A percentile compares a stretch with the other conserved stretches of the same genome.
phyloP scores from a whole-genome alignment of 2,113 vertebrate species.

The Corvus hawaiiensis region DNA sequence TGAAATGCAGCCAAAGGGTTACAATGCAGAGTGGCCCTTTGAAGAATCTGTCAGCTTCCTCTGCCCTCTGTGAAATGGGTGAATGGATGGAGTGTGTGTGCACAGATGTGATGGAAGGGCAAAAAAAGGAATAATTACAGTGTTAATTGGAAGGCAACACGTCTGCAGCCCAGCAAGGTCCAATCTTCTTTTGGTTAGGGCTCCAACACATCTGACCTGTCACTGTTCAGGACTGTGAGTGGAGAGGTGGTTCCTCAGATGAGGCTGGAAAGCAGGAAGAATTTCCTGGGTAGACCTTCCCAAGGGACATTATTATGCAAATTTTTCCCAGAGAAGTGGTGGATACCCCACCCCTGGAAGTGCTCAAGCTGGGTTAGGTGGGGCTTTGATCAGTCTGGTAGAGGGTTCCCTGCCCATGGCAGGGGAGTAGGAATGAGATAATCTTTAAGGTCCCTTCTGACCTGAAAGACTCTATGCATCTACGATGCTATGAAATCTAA shows the following conservation, averaged over 20 bases:
- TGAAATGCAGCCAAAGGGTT: neutral
- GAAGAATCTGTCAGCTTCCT: neutral
- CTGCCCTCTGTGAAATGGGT: neutral
- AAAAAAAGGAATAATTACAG: neutral
- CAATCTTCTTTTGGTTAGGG: neutral
- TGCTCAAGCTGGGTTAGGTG: neutral
- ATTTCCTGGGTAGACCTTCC: neutral
- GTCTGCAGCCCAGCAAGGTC: neutral
- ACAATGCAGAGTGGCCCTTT: neutral
- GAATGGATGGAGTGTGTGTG: neutral
- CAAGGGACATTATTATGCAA: neutral
- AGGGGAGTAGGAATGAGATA: fast-evolving
- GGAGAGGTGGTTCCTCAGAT: neutral
- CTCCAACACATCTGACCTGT: neutral
- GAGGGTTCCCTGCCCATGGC: neutral
- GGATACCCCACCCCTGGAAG: neutral
- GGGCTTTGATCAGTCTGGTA: neutral
- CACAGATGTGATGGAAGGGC: neutral
- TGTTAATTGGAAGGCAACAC: neutral
- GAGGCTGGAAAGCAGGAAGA: neutral
- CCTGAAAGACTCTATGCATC: neutral
- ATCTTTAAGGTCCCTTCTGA: neutral
- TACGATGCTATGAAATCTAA: neutral
- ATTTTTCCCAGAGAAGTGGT: neutral
- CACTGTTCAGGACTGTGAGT: neutral